A percentile compares a stretch with the other conserved stretches of the same genome.
Conservation (phyloP, 2,113 vertebrate genomes). For the Gymnocephalus cernua region DNA sequence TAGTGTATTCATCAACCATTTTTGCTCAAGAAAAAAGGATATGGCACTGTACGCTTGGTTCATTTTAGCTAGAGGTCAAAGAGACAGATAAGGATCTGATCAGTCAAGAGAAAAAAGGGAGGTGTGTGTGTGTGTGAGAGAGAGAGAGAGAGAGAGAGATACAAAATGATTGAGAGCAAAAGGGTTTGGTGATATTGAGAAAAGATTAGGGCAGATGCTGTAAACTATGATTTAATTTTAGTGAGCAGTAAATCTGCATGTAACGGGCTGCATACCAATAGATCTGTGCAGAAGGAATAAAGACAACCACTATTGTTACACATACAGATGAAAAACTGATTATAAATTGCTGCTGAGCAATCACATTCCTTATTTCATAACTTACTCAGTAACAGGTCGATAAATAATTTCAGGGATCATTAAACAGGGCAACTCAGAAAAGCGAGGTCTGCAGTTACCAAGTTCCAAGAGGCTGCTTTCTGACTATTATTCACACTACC, state of each 20-base stretch:
- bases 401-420: not conserved
- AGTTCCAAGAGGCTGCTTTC: not conserved
- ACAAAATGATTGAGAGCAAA: slow-evolving; percentile 2
- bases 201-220: slow-evolving; percentile 7
- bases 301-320: not conserved
- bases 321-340: not conserved
- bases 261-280: not conserved
- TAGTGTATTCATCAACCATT: not conserved
- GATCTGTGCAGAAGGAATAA: not conserved
- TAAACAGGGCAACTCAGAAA: not conserved
- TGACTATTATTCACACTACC: slow-evolving; percentile 6
- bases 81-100: slow-evolving; percentile 30
- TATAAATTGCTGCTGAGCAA: not conserved
- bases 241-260: slow-evolving; percentile 9
- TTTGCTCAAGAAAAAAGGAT: not conserved
- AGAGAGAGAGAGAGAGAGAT: too few relatives aligned
- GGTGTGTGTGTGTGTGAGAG: not conserved
- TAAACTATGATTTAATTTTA: not conserved
- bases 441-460: not conserved
- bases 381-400: not conserved
- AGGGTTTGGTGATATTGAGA: not conserved
- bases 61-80: slow-evolving; percentile 12
- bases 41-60: not conserved
- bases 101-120: not conserved
- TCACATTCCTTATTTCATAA: not conserved